Conservation (phyloP, 2,113 vertebrate species). For the Muscicapa adusta region DNA sequence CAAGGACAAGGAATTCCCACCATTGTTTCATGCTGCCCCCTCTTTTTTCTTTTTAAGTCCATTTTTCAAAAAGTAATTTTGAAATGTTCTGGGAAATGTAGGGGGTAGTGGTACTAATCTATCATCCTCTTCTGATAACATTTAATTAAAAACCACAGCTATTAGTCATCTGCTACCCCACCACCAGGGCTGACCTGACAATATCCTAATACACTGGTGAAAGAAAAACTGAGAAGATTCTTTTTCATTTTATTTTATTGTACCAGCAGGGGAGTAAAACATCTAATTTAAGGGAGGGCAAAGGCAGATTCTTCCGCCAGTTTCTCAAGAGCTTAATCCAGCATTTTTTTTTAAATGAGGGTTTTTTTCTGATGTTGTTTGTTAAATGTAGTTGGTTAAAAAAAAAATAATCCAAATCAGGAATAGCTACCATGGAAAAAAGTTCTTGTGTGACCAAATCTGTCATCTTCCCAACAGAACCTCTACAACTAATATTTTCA, state of each 20-base stretch:
- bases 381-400: neutral
- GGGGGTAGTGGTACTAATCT: constrained; percentile 39
- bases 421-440: neutral
- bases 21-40: neutral
- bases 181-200: constrained; percentile 36
- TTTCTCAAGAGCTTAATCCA: constrained; percentile 24
- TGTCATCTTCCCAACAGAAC: neutral
- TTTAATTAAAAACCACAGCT: constrained; percentile 60
- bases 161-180: constrained; percentile 52
- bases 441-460: neutral
- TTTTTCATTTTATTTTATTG: constrained; percentile 30
- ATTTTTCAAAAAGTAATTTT: constrained; percentile 70
- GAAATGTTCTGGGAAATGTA: constrained; percentile 54
- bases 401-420: neutral
- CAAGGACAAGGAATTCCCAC: constrained; percentile 46
- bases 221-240: constrained; percentile 38
- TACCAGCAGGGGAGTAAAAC: constrained; percentile 9
- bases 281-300: constrained; percentile 16
- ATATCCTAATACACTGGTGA: constrained; percentile 45
- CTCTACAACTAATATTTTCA: neutral
- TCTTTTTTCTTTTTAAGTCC: neutral
- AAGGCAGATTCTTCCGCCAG: neutral
- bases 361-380: neutral
- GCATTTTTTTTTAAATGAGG: neutral
- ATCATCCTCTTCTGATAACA: constrained; percentile 60